Evolutionary conservation across 2,797 vertebrate species (phyloP).

Genomic region (Bovichtus variegatus): DNA sequence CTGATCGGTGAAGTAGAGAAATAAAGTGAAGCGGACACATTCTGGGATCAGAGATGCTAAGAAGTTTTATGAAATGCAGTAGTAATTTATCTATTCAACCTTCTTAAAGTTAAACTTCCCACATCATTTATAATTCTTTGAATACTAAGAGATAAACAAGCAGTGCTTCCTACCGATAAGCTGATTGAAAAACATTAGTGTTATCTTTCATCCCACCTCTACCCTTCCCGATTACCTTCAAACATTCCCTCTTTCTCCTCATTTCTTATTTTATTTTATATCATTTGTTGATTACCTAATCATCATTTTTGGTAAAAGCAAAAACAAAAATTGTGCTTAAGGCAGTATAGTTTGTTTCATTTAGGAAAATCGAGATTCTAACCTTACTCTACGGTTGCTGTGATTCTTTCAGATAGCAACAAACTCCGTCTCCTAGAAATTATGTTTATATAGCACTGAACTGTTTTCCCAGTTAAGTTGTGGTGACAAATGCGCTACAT

Average conservation of each 20-base stretch:
- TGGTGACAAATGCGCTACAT: background rate
- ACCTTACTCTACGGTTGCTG: background rate
- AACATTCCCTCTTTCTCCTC: background rate
- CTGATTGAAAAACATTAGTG: background rate
- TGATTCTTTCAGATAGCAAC: background rate
- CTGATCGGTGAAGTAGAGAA: background rate
- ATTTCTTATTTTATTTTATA: background rate
- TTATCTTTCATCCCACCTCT: background rate
- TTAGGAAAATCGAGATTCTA: background rate
- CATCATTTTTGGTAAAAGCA: too few species aligned
- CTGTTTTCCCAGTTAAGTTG: background rate
- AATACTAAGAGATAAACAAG: background rate
- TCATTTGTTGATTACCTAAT: background rate
- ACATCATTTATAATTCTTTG: background rate
- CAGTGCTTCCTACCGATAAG: background rate
- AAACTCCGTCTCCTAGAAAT: background rate
- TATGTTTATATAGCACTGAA: background rate
- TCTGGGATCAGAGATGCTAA: background rate
- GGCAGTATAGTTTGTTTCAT: background rate
- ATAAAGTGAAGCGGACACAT: background rate
- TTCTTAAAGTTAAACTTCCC: slow-evolving; percentile 1
- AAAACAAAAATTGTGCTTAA: background rate
- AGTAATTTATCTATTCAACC: background rate
- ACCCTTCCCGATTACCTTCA: background rate
- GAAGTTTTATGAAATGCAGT: background rate